Percentiles rank a stretch among this genome's conserved stretches.
Conservation (phyloP, 2,797 vertebrate genomes). For the Platyrinchus mystaceus region DNA sequence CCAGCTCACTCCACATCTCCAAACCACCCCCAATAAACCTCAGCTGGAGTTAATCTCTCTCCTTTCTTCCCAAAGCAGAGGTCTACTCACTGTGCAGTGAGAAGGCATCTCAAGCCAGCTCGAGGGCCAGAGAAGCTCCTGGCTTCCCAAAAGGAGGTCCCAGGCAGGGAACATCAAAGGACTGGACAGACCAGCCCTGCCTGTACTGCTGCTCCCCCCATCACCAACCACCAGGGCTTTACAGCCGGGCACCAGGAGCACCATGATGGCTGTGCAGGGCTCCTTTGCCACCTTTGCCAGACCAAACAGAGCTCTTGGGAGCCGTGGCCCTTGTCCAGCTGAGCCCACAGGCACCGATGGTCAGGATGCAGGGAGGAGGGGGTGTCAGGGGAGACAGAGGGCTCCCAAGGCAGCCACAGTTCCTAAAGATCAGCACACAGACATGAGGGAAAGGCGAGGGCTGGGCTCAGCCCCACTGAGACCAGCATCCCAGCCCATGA, state of each 20-base stretch:
- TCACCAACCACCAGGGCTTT: neutral
- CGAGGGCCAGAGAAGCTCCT: accelerated
- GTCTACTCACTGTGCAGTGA: neutral
- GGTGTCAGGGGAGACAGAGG: neutral
- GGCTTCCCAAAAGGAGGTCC: neutral
- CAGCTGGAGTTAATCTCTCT: accelerated
- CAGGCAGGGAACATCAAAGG: neutral
- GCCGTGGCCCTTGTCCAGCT: accelerated
- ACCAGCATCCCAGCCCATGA: accelerated
- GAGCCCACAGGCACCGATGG: accelerated
- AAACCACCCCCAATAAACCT: neutral
- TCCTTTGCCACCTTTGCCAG: neutral
- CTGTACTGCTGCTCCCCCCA: neutral
- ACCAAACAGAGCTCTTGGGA: neutral
- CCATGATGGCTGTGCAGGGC: neutral
- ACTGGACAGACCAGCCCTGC: neutral
- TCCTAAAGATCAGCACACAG: neutral
- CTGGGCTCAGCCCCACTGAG: accelerated
- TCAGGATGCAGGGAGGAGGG: accelerated
- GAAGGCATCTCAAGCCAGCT: neutral
- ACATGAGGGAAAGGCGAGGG: neutral
- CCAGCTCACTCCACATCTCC: neutral
- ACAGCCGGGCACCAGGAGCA: accelerated
- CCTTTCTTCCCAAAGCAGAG: neutral
- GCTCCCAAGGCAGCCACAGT: accelerated